Base-by-base conservation (phyloP, 2,113 vertebrate genomes). In the Hippocampus guttulatus region DNA sequence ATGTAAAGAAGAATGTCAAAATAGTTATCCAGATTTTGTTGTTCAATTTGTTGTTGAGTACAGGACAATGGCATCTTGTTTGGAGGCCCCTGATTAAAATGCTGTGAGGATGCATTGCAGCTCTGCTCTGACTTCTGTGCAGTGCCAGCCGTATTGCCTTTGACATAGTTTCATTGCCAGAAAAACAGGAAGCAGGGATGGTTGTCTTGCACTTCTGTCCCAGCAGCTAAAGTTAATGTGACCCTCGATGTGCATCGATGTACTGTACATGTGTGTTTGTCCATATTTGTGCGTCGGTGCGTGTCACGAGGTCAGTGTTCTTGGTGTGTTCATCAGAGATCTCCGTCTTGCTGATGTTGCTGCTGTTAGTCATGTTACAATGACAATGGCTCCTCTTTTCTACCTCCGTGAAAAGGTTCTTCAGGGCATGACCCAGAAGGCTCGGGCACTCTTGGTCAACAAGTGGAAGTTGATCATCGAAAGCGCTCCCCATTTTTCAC, bases 181-280 rank as follows among this genome's bases (percentile, higher is more conserved):
- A 87, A 89, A 92, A 92, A 92, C 91, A 92, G 89, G 89, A 91
- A 89, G 84, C 84, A 81, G 80, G 81, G 79, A 81, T 66, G 83
- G 84, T 84, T 79, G 77, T 86, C 80, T 84, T 85, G 84, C 85
- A 88, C 84, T 84, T 88, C 76, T 85, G 78, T 87, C 78, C 85
- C 75, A 84, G 82, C 5, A 75, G 85, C 73, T 76, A 55, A 81
- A 81, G 84, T 81, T 76, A 79, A 80, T 49, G 27, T 86, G 85
- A 88, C 85, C 85, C 86, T 85, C 80, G 63, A 74, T 84, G 69
- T 85, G 68, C 70, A 84, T 70, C 74, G 73, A 78, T 80, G 68
- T 70, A 51, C 67, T 68, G 38, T 57, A 67, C 67, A 67, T 74
- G 43, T 72, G 52, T 61, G 57, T 70, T 60, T 38, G 63, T 63